Evolutionary conservation across 2,888 invertebrate species (phyloP), one percentile per base, ranked within the genome.

Genomic region (Prionchulus punctatus): DNA sequence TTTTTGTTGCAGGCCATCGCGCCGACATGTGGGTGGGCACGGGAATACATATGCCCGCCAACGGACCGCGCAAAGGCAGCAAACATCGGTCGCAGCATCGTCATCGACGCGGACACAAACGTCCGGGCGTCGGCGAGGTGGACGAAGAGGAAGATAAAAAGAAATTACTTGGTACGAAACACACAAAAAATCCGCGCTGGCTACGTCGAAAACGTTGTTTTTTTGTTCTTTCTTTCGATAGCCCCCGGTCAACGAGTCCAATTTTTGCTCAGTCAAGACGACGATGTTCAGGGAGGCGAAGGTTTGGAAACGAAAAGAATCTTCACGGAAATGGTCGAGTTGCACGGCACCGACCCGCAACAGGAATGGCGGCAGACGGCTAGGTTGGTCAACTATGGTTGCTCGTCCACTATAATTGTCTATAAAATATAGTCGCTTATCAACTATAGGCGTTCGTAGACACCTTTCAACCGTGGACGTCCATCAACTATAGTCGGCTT

Each of bases 321-420:
- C 42, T 96, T 96, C 78, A 90, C 91, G 55, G 96, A 98, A 78
- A 90, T 98, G 89, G 92, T 89, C 69, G 90, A 91, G 68, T 79
- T 98, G 66, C 83, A 85, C 60, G 63, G 61, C 1, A 83, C 85
- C 45, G 81, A 85, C 60, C 83, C 83, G 48, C 86, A 90, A 65
- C 80, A 87, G 71, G 90, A 94, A 75, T 96, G 96, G 96, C 86
- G 89, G 72, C 94, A 96, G 76, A 91, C 91, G n/a, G 94, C 94
- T 51, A 81, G 82, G 79, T 81, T n/a, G n/a, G n/a, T n/a, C n/a
- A n/a, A n/a, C n/a, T n/a, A n/a, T n/a, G n/a, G n/a, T n/a, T n/a
- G n/a, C n/a, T n/a, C n/a, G n/a, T n/a, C n/a, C n/a, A n/a, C n/a
- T n/a, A n/a, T n/a, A n/a, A n/a, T n/a, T n/a, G n/a, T n/a, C n/a